Evolutionary conservation across 2,888 invertebrate genomes (phyloP).

Genomic region (Acanthoscelides obtectus): DNA sequence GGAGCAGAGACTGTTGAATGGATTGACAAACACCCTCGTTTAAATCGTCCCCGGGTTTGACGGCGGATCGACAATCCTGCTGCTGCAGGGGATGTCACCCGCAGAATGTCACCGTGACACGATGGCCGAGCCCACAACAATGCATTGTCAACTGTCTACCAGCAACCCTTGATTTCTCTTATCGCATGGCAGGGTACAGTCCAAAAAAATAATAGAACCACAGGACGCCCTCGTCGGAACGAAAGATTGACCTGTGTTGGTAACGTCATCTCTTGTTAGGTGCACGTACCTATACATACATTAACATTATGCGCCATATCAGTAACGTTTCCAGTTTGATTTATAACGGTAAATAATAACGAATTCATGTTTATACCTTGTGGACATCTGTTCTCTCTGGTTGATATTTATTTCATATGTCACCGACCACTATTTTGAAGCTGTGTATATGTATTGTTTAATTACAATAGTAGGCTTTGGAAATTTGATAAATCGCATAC

Average conservation of each 20-base stretch:
- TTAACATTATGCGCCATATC: neutral
- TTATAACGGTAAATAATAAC: neutral
- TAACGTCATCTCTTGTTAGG: too few relatives aligned
- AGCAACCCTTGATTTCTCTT: too few relatives aligned
- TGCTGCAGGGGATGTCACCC: neutral
- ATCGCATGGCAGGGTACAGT: too few relatives aligned
- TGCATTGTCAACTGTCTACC: neutral
- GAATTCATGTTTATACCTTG: neutral
- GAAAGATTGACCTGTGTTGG: too few relatives aligned
- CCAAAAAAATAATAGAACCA: too few relatives aligned
- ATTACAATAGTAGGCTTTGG: neutral
- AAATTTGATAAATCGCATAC: neutral
- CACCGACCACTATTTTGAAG: neutral
- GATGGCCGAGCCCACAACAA: neutral
- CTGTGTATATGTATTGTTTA: neutral
- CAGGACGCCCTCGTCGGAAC: too few relatives aligned
- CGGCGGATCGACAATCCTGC: too few relatives aligned
- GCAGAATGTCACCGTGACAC: neutral
- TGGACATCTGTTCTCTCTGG: neutral
- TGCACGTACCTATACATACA: too few relatives aligned
- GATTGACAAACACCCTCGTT: neutral
- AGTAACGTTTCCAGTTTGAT: neutral
- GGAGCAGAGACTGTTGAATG: neutral
- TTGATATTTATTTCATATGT: neutral
- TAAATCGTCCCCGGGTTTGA: neutral